Evolutionary conservation across 64 coral and sea anemone species (phyloP).

Genomic region (Exaiptasia diaphana): DNA sequence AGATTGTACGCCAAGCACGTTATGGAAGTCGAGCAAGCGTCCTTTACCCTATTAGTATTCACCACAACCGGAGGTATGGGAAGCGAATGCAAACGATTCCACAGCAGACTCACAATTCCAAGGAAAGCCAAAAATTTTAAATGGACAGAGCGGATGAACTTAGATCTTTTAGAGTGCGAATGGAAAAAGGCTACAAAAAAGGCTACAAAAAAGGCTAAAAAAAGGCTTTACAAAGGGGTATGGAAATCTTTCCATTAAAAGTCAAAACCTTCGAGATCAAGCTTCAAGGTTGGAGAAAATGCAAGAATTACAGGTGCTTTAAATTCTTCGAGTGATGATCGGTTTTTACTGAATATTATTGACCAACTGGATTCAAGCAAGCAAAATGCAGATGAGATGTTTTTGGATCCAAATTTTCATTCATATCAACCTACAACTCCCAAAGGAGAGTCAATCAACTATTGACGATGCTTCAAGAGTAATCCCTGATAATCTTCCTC

Average conservation of each 20-base stretch:
- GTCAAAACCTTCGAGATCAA: constrained; percentile 59
- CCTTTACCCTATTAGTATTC: too few species aligned
- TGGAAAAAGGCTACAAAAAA: constrained; percentile 47
- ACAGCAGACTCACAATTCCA: background rate
- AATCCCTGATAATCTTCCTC: too few species aligned
- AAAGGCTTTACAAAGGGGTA: constrained; percentile 1
- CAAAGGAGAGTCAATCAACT: background rate
- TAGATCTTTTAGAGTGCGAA: constrained; percentile 14
- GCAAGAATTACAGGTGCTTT: background rate
- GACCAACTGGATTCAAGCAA: background rate
- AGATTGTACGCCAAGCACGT: too few species aligned
- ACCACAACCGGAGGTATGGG: too few species aligned
- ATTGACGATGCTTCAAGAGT: too few species aligned
- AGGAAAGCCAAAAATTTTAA: constrained; percentile 8
- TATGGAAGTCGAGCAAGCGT: too few species aligned
- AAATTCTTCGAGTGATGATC: background rate
- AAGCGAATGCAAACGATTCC: too few species aligned
- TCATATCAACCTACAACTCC: background rate
- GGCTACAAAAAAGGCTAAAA: background rate
- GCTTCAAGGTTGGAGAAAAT: constrained; percentile 49
- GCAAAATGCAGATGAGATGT: background rate
- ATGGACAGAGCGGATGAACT: constrained; percentile 46
- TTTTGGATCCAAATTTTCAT: background rate
- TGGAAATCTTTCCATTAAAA: constrained; percentile 14
- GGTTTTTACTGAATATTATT: too few species aligned